These are phyloP conservation scores for Drymodes brunneopygia DNA, from an alignment of 2,113 vertebrate species.

Conservation along the genomic window DNA sequence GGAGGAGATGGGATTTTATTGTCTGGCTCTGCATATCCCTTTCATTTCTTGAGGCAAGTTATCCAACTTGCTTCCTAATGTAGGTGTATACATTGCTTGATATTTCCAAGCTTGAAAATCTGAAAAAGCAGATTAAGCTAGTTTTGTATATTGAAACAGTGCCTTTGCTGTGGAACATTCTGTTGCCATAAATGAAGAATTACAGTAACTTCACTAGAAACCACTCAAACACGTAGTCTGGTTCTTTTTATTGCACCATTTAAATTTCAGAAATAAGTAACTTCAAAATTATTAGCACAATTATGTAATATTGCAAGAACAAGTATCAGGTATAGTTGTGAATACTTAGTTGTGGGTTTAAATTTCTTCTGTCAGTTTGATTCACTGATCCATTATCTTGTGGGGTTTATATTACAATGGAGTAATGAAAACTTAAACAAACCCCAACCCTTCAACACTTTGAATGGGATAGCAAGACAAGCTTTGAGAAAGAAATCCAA, in stretches of 20 bases:
- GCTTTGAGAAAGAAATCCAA: neutral
- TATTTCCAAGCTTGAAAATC: neutral
- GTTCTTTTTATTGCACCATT: neutral
- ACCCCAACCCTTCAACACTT: neutral
- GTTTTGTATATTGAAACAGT: neutral
- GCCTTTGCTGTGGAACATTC: neutral
- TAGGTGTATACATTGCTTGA: neutral
- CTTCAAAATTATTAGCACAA: neutral
- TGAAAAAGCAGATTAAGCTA: neutral
- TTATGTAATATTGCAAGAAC: neutral
- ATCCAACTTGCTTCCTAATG: neutral
- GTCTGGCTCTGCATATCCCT: neutral
- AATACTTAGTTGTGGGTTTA: neutral
- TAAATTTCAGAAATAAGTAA: neutral
- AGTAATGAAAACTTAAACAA: neutral
- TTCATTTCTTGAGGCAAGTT: neutral
- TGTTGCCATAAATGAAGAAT: neutral
- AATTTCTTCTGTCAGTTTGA: neutral
- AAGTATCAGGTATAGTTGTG: neutral
- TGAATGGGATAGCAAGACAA: neutral
- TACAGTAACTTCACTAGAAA: neutral
- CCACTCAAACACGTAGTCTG: fast-evolving
- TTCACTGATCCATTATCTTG: neutral
- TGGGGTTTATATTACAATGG: neutral
- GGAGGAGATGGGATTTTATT: neutral